Conservation (phyloP, 2,888 invertebrate genomes). For the Mythimna lalbum region DNA sequence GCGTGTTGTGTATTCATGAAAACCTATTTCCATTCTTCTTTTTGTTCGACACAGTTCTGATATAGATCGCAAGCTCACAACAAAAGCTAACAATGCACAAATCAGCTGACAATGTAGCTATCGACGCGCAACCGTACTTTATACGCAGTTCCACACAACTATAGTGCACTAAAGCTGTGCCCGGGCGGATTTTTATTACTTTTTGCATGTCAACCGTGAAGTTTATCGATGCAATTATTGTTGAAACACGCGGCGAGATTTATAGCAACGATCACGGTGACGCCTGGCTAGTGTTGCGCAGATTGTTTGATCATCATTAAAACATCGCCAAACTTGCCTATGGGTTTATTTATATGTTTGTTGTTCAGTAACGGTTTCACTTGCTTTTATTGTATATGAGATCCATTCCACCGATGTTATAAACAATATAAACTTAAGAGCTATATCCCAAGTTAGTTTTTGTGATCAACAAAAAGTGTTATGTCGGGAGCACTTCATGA, state of each 20-base stretch:
- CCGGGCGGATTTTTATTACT: slow-evolving; percentile 80
- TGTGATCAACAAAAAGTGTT: slow-evolving; percentile 27
- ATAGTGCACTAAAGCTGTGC: slow-evolving; percentile 68
- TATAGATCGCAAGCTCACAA: slow-evolving; percentile 47
- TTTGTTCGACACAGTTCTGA: slow-evolving; percentile 25
- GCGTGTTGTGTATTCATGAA: slow-evolving; percentile 7
- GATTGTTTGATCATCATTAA: slow-evolving; percentile 65
- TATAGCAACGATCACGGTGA: slow-evolving; percentile 71
- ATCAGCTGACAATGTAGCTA: slow-evolving; percentile 66
- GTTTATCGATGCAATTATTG: slow-evolving; percentile 85
- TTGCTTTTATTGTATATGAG: slow-evolving; percentile 33
- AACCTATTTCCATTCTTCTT: slow-evolving; percentile 16
- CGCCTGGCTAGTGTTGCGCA: slow-evolving; percentile 56
- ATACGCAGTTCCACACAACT: slow-evolving; percentile 68
- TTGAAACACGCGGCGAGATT: slow-evolving; percentile 75
- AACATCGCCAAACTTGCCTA: slow-evolving; percentile 48
- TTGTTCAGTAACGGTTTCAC: slow-evolving; percentile 3
- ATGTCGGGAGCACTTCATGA: slow-evolving; percentile 1
- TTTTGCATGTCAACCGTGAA: slow-evolving; percentile 82
- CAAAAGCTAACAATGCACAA: slow-evolving; percentile 63
- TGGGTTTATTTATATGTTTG: slow-evolving; percentile 43
- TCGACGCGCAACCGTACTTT: slow-evolving; percentile 59
- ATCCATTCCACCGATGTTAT: slow-evolving; percentile 14
- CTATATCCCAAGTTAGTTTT: neutral
- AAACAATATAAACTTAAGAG: slow-evolving; percentile 3